Base-by-base conservation (phyloP, 2,113 vertebrate genomes). In the Chelonoidis abingdonii region DNA sequence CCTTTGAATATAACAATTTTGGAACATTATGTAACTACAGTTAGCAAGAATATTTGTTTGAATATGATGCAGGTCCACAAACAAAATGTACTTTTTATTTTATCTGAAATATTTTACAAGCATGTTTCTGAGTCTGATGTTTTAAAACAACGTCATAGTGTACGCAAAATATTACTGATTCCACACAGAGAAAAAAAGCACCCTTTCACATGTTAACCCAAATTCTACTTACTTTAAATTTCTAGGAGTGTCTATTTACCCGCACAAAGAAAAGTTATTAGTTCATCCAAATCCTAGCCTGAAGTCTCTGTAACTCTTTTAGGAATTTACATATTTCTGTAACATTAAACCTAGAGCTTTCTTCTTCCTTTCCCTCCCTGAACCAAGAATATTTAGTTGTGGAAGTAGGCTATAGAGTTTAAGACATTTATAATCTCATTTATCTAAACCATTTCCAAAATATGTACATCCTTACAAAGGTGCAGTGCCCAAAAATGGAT, bases 1-100 rank as follows among this genome's bases (percentile, higher is more conserved):
- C 52, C 79, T 81, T 62, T 91, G 27, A 93, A 72, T 72, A n/a
- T 19, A 81, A 54, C 11, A 83, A 86, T 54, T n/a, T 16, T 38
- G 2, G 90, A 38, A 16, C 10, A 27, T 54, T 87, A 81, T 16
- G 5, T 87, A 2, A 56, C 31, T 16, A 65, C 16, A 69, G 35
- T n/a, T n/a, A n/a, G 35, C 35, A 69, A 69, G 8, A n/a, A 69
- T 65, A 65, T 65, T 69, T 69, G 14, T 69, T 19, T 5, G 5
- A 81, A 65, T 83, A 17, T 19, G 38, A 6, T 21, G 27, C 25
- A 85, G 38, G 17, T 44, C 5, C 16, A 85, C 1, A 0, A 31
- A 93, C 3, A 0, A 0, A 22, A 38, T 35, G 17, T 12, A 44
- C 5, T 22, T 22, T 57, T 5, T 31, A 47, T 76, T 57, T 31